Evolutionary conservation across 2,888 invertebrate species (phyloP), one percentile per base, ranked within the genome.

Genomic region (Vesta saturnalis): DNA sequence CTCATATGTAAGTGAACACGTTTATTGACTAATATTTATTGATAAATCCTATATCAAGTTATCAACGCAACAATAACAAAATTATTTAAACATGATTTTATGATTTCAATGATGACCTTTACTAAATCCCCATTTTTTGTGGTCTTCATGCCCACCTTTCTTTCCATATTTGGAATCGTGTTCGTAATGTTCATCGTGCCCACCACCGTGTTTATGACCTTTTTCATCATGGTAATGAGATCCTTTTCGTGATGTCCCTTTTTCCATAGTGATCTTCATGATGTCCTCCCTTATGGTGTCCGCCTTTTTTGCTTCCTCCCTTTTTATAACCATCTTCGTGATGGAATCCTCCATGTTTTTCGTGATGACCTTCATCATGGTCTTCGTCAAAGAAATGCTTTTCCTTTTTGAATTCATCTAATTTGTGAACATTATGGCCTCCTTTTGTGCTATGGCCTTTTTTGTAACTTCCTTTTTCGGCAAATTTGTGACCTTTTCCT

Each of bases 391-490:
- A 94, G 89, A 93, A 94, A 79, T 93, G 91, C 80, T 94, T 94
- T 78, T 94, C 92, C 82, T 94, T 94, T 81, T 94, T 93, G 84
- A 89, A 93, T 83, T 94, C 94, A 82, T 95, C 93, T 69, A 92
- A 84, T 79, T 95, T 94, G 84, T 95, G 93, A 5, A 94, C 88
- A 81, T 94, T 92, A 80, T 95, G 94, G 74, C 93, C 92, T 65
- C 95, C 94, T 82, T 94, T 93, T 74, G 94, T 94, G 71, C 91
- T 91, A 84, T 94, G 94, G 0, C 94, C 94, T 79, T 94, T 94
- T 72, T 92, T 92, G 82, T 91, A 94, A 74, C 90, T 89, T 8
- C 94, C 94, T 76, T 91, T 91, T 73, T 90, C 89, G 0, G 89
- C 90, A 70, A 89, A 88, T 72, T 91, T 90, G 56, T 84, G 85